These are phyloP conservation scores for Salvator merianae DNA, from an alignment of 2,113 vertebrate species.

Conservation along the genomic window DNA sequence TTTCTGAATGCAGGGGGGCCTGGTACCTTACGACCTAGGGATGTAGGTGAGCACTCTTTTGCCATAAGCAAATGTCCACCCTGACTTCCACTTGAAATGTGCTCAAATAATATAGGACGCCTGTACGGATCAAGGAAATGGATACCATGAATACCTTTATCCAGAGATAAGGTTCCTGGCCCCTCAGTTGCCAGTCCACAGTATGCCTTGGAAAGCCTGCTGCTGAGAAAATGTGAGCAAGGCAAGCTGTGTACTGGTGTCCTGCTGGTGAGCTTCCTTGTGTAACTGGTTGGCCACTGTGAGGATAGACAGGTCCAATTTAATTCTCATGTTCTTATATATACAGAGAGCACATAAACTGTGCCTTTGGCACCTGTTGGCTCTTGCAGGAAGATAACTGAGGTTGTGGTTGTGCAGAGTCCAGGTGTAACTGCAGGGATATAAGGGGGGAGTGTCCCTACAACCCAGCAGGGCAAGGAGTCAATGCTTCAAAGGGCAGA, in stretches of 20 bases:
- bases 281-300: too few relatives aligned
- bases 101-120: background rate
- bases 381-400: background rate
- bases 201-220: too few relatives aligned
- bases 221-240: too few relatives aligned
- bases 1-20: background rate
- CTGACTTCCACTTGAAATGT: background rate
- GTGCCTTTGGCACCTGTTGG: too few relatives aligned
- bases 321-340: too few relatives aligned
- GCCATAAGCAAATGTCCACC: background rate
- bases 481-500: background rate
- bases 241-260: too few relatives aligned
- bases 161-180: background rate
- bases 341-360: too few relatives aligned
- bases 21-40: background rate
- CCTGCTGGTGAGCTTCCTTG: too few relatives aligned
- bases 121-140: background rate
- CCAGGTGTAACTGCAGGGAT: too few relatives aligned
- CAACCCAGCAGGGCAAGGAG: background rate
- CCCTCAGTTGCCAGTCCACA: background rate
- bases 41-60: background rate
- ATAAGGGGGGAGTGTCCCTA: background rate
- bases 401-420: background rate
- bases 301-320: too few relatives aligned
- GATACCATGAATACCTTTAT: background rate